These are phyloP conservation scores for Dascyllus trimaculatus DNA, from an alignment of 2,113 vertebrate genomes.

Conservation along the genomic window DNA sequence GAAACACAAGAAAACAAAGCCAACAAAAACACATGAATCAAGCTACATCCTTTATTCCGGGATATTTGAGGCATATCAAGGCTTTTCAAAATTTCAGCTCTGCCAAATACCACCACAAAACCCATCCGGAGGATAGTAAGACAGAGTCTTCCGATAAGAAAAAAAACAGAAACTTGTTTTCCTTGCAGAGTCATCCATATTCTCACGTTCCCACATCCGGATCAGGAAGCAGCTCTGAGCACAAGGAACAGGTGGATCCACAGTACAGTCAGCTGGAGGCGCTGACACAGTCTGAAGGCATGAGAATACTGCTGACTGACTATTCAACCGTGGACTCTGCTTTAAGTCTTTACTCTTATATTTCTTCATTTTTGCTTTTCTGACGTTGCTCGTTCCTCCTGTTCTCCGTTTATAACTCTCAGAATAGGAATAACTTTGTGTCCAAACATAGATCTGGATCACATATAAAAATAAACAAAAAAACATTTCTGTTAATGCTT, in stretches of 20 bases:
- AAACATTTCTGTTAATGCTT: too few relatives aligned
- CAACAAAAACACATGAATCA: constrained; percentile 34
- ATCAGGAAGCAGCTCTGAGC: constrained; percentile 67
- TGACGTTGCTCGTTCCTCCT: too few relatives aligned
- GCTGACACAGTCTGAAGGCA: constrained; percentile 1
- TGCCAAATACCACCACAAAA: constrained; percentile 56
- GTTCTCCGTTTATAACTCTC: too few relatives aligned
- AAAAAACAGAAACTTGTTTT: constrained; percentile 60
- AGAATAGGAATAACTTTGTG: too few relatives aligned
- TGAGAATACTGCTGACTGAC: not conserved
- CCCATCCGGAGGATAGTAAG: constrained; percentile 55
- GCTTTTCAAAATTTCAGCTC: constrained; percentile 48
- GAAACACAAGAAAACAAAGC: constrained; percentile 44
- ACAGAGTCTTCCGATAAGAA: constrained; percentile 36
- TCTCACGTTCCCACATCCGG: constrained; percentile 75
- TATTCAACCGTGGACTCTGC: too few relatives aligned
- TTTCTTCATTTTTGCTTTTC: too few relatives aligned
- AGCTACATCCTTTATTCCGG: constrained; percentile 40
- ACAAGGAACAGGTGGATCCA: constrained; percentile 71
- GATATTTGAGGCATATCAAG: constrained; percentile 46
- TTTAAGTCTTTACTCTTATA: too few relatives aligned
- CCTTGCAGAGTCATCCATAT: constrained; percentile 61
- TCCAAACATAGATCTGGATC: too few relatives aligned
- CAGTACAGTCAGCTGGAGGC: constrained; percentile 41
- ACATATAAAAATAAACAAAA: too few relatives aligned